A percentile compares a stretch with the other conserved stretches of the same genome.
Conservation (phyloP, 2,888 invertebrate species). For the Hyppa rectilinea region DNA sequence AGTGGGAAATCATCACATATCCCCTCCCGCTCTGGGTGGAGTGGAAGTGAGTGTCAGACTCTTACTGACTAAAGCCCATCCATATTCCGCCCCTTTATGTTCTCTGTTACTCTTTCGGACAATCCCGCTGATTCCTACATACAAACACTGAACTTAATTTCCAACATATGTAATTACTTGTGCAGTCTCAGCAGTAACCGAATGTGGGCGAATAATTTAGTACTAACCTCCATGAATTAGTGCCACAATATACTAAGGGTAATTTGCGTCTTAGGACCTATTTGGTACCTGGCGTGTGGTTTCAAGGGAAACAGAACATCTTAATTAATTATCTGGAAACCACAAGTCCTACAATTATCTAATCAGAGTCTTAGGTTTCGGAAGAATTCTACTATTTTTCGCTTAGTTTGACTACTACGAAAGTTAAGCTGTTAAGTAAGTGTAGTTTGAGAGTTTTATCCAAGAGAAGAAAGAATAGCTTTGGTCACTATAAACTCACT, state of each 20-base stretch:
- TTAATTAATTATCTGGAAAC: slow-evolving; percentile 38
- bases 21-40: no score
- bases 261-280: slow-evolving; percentile 62
- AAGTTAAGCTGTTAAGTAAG: not conserved
- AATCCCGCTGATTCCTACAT: no score
- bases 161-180: slow-evolving; percentile 66
- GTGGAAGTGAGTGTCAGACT: no score
- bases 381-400: not conserved
- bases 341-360: slow-evolving; percentile 4
- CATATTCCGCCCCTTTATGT: no score
- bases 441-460: not conserved
- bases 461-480: no score
- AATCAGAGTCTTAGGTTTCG: not conserved
- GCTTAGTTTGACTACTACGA: not conserved
- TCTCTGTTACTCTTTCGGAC: no score
- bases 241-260: slow-evolving; percentile 66
- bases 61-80: no score
- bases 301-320: slow-evolving; percentile 13
- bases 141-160: slow-evolving; percentile 38
- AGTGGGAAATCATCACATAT: no score
- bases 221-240: slow-evolving; percentile 68
- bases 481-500: not conserved
- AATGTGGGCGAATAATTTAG: slow-evolving; percentile 72
- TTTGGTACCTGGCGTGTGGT: slow-evolving; percentile 33
- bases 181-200: slow-evolving; percentile 65